Conservation (phyloP, 2,797 vertebrate genomes). For the Typhlichthys subterraneus region DNA sequence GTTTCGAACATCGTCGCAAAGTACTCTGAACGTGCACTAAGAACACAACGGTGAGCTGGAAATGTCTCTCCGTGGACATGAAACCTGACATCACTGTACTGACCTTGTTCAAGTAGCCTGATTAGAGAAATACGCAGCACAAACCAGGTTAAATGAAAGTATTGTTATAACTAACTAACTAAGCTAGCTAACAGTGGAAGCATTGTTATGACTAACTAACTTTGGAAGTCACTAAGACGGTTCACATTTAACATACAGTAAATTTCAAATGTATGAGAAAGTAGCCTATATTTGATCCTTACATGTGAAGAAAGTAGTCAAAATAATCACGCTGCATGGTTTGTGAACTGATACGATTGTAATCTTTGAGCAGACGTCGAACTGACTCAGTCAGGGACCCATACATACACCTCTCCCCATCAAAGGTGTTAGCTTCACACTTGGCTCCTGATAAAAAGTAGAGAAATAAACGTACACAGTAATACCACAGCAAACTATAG, state of each 20-base stretch:
- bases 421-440: constrained; percentile 97
- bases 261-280: neutral
- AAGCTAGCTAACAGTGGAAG: too few species aligned
- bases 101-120: constrained; percentile 92
- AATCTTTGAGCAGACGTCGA: constrained; percentile 88
- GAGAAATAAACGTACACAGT: neutral
- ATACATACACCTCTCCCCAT: constrained; percentile 92
- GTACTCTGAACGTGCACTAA: constrained; percentile 90
- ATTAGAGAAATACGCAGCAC: neutral
- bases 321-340: constrained; percentile 91
- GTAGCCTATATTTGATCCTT: constrained; percentile 37
- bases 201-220: too few species aligned
- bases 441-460: constrained; percentile 82
- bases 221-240: too few species aligned
- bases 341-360: constrained; percentile 89
- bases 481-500: neutral
- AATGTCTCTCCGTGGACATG: constrained; percentile 91
- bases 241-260: neutral
- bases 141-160: neutral
- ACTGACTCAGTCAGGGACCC: constrained; percentile 90
- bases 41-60: constrained; percentile 88
- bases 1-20: constrained; percentile 94
- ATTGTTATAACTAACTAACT: too few species aligned
- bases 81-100: constrained; percentile 88
- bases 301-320: constrained; percentile 91